phyloP scores from a whole-genome alignment of 2,113 vertebrate species.

The Microtus ochrogaster region DNA sequence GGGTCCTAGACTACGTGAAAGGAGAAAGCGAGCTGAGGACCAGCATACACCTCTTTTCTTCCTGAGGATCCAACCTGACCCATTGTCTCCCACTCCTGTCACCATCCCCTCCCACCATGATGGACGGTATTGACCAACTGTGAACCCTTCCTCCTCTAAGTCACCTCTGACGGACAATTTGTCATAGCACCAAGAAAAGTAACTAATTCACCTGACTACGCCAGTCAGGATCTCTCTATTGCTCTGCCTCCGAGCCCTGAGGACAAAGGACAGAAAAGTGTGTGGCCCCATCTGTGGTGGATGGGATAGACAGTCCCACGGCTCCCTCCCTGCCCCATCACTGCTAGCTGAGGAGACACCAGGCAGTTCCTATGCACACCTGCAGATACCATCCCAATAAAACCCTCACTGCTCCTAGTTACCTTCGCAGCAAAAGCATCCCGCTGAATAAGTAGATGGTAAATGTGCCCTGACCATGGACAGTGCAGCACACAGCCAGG shows the following conservation, averaged over 20 bases:
- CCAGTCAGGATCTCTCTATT: neutral
- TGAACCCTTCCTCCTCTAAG: neutral
- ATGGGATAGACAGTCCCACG: neutral
- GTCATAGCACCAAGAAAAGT: neutral
- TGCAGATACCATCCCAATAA: neutral
- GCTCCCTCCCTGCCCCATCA: neutral
- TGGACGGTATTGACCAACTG: neutral
- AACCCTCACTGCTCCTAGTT: neutral
- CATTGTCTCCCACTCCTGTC: neutral
- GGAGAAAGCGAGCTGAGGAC: neutral
- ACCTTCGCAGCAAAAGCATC: neutral
- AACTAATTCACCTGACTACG: neutral
- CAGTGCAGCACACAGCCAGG: no score
- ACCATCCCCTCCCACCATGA: neutral
- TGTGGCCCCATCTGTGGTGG: neutral
- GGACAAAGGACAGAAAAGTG: neutral
- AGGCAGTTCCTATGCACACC: no score
- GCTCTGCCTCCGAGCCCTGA: neutral
- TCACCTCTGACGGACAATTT: neutral
- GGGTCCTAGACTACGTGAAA: neutral
- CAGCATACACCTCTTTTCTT: neutral
- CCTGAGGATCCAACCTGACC: neutral
- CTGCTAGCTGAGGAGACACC: rapidly evolving
- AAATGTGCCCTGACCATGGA: neutral
- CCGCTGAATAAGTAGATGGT: neutral